phyloP scores from a whole-genome alignment of 2,113 vertebrate species.

The Burhinus bistriatus region DNA sequence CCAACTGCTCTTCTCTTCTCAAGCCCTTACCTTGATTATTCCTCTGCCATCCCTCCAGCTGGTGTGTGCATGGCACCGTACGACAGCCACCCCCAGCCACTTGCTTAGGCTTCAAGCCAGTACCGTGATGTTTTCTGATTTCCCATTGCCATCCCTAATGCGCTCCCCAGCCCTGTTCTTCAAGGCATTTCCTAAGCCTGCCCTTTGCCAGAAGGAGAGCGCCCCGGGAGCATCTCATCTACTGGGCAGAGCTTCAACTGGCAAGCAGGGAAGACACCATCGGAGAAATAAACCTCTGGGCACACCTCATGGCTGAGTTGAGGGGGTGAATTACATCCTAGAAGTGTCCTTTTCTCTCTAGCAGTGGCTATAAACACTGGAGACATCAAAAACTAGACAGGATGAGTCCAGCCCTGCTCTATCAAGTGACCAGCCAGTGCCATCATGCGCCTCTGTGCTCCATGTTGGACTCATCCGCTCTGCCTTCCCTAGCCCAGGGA shows the following conservation, averaged over 20 bases:
- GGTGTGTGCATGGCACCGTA: rapidly evolving
- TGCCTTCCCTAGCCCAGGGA: background rate
- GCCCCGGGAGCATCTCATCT: background rate
- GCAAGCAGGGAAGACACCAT: background rate
- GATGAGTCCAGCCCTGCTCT: background rate
- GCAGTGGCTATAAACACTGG: background rate
- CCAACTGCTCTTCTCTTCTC: background rate
- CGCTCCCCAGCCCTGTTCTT: background rate
- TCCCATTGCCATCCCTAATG: background rate
- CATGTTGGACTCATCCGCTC: rapidly evolving
- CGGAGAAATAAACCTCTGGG: background rate
- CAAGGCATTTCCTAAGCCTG: background rate
- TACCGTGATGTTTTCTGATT: background rate
- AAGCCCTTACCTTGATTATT: background rate
- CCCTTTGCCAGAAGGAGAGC: background rate
- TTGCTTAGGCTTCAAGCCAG: background rate
- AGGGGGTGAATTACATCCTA: background rate
- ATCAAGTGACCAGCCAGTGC: background rate
- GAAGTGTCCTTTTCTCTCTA: background rate
- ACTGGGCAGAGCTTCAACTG: background rate
- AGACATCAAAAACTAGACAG: background rate
- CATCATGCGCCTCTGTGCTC: background rate
- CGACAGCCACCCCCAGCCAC: background rate
- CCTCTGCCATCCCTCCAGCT: background rate
- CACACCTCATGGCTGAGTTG: background rate